Base-by-base conservation (phyloP, 2,113 vertebrate genomes). In the Clinocottus analis region DNA sequence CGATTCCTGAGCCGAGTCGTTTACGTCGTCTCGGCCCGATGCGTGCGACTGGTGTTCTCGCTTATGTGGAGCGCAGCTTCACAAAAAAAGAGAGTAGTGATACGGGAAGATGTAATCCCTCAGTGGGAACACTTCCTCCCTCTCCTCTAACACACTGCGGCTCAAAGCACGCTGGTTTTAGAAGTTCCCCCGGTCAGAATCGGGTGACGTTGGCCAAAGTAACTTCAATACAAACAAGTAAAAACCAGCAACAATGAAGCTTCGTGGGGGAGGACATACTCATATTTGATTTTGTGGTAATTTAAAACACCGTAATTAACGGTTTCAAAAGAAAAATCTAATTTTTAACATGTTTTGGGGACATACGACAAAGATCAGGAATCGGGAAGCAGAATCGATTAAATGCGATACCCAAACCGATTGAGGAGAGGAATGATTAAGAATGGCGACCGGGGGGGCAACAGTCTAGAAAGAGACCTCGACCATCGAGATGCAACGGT, bases 401-500 rank as follows among this genome's bases (percentile, higher is more conserved):
- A 61, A 33, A 45, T 41, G 21, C 2, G 17, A 39, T 5, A 59
- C 64, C 65, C 51, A 70, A 80, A 73, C 61, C 80, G 43, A 65
- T 61, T 51, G 59, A 80, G 14, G 31, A 60, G 16, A 17, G 31
- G 14, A 55, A 69, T 47, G 14, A 63, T 17, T 58, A 60, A 37
- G 13, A 43, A 21, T 1, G 7, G 47, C 5, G 37, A 75, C 55
- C n/a, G n/a, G n/a, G 66, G 67, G 53, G 67, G 83, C 79, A 83
- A 89, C 79, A 29, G 79, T 77, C 84, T 65, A 31, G 71, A 89
- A 72, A 60, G 78, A 87, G n/a, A 89, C 77, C 33, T 70, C 69
- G 49, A 37, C 62, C 61, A 72, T 56, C 70, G 80, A 78, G 37
- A 81, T 79, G 29, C n/a, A 11, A 69, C 25, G 53, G 70, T 79